Conservation (phyloP, 1,140 invertebrate genomes). For the Neodiprion lecontei region DNA sequence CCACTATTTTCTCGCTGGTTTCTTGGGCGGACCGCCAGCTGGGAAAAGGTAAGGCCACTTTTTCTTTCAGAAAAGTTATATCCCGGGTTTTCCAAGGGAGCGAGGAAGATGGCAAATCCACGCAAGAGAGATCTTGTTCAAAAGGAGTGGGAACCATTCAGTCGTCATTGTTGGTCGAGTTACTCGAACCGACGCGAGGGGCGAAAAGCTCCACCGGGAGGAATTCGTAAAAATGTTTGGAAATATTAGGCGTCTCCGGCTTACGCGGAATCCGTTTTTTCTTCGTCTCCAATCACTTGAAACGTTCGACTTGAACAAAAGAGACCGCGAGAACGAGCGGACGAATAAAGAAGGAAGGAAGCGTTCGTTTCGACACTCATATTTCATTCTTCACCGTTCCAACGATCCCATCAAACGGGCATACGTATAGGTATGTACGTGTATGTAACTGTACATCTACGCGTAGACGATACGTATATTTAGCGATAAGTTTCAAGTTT, state of each 20-base stretch:
- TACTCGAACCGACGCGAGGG: constrained; percentile 24
- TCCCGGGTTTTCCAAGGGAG: neutral
- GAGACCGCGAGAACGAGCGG: neutral
- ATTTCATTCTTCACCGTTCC: neutral
- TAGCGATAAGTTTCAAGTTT: no score
- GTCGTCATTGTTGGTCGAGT: constrained; percentile 33
- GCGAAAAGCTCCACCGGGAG: neutral
- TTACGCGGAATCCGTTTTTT: neutral
- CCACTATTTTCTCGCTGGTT: constrained; percentile 8
- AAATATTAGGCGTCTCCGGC: neutral
- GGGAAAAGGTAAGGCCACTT: constrained; percentile 4
- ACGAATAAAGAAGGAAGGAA: neutral
- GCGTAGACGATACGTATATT: no score
- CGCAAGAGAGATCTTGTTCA: constrained; percentile 21
- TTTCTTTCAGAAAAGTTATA: constrained; percentile 13
- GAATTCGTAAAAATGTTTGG: neutral
- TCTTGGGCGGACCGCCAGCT: neutral
- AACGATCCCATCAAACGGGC: no score
- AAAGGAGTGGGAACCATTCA: constrained; percentile 35
- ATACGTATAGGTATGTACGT: no score
- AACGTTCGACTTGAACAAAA: neutral
- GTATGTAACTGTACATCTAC: no score
- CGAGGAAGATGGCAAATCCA: neutral
- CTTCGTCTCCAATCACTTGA: neutral
- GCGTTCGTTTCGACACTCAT: no score